Conservation (phyloP, 1,140 invertebrate species). For the Hypothenemus hampei region DNA sequence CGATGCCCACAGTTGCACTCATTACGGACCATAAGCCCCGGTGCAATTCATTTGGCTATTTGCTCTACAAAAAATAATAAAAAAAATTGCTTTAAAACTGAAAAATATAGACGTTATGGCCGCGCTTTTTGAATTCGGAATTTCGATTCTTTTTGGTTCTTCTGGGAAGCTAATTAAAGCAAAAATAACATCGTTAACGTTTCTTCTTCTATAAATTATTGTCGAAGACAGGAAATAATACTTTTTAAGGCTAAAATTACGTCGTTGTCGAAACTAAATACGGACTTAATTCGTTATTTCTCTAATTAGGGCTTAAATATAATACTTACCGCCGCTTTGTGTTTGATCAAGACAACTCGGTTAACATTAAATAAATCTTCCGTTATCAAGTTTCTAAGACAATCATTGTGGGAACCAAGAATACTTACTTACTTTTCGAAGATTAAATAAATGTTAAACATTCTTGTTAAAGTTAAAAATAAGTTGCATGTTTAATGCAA, state of each 20-base stretch:
- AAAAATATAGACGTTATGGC: too few species aligned
- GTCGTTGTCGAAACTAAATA: slow-evolving; percentile 1
- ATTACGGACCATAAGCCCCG: not conserved
- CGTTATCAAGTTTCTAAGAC: not conserved
- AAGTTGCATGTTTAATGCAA: too few species aligned
- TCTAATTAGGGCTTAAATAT: slow-evolving; percentile 5
- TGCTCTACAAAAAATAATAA: not conserved
- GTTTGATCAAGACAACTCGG: not conserved
- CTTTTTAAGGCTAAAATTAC: not conserved
- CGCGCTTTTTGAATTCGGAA: too few species aligned
- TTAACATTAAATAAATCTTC: slow-evolving; percentile 1
- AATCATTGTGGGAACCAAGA: too few species aligned
- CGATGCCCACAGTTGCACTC: not conserved
- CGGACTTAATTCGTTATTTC: slow-evolving; percentile 2
- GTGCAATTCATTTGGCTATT: not conserved
- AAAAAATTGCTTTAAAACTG: not conserved
- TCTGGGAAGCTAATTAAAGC: too few species aligned
- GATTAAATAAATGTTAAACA: too few species aligned
- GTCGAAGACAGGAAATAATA: too few species aligned
- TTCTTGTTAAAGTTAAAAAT: too few species aligned
- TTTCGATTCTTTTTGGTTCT: too few species aligned
- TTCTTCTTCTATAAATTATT: too few species aligned
- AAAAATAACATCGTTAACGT: too few species aligned
- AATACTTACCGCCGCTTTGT: not conserved
- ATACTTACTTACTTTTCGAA: too few species aligned